Base-by-base conservation (phyloP, 1,140 invertebrate species). In the Triops longicaudatus region DNA sequence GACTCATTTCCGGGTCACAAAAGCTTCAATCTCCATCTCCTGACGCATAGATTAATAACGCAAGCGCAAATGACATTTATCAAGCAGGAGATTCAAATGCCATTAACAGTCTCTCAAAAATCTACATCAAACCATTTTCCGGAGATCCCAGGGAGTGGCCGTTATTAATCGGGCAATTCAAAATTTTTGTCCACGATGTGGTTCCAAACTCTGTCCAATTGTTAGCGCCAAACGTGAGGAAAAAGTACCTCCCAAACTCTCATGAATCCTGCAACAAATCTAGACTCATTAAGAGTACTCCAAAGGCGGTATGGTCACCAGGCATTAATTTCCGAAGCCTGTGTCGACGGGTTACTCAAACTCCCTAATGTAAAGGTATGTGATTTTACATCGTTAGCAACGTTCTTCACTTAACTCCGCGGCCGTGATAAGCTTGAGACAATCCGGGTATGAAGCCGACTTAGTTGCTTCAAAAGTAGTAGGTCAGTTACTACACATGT, bases 121-220 rank as follows among this genome's bases (percentile, higher is more conserved):
- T 44, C 31, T 26, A 42, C 74, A 26, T 75, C n/a, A 37, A n/a
- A n/a, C n/a, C n/a, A n/a, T n/a, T n/a, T n/a, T n/a, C n/a, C n/a
- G n/a, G n/a, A n/a, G n/a, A n/a, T n/a, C n/a, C n/a, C n/a, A n/a
- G n/a, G n/a, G 74, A 75, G 5, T 75, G 74, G 74, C 74, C 74
- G 3, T 26, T 75, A 41, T 75, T 75, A 7, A 75, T 75, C 26
- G 42, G 50, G 10, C 26, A 22, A 7, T 75, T 75, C 26, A 75
- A 75, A 27, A 75, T 4, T 41, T 50, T 75, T 11, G 74, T 75
- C 9, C 74, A 75, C 17, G 42, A 75, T 43, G 37, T 22, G n/a
- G 42, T 75, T 14, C 12, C 42, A 26, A 50, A 22, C 11, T 37
- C 42, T 6, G 74, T 41, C 7, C 74, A 75, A 6, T 41, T 42